Evolutionary conservation across 1,140 invertebrate species (phyloP).

Genomic region (Drosophila erecta): DNA sequence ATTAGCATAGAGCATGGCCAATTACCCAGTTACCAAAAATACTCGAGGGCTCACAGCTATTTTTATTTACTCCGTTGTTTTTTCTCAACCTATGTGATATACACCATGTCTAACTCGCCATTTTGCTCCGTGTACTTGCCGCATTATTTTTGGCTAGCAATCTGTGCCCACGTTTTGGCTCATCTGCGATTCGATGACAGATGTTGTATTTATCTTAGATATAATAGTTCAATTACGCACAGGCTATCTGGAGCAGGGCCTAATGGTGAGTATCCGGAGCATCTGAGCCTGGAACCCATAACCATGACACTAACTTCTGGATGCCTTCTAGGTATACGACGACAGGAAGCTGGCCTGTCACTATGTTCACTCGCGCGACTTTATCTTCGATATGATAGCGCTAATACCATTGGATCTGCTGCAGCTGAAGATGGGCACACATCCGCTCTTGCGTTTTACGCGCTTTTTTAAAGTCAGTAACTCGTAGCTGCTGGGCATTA

Average conservation of each 20-base stretch:
- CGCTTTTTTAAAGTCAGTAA: conserved; percentile 90
- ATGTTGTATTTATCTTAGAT: conserved; percentile 94
- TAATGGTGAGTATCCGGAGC: conserved; percentile 94
- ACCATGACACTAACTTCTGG: neutral
- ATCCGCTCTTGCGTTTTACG: conserved; percentile 93
- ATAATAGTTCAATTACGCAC: conserved; percentile 96
- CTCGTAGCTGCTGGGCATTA: no score
- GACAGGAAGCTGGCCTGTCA: conserved; percentile 94
- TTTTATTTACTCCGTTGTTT: no score
- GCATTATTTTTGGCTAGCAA: conserved; percentile 85
- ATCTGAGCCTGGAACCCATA: no score
- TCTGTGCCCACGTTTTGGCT: conserved; percentile 91
- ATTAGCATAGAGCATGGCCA: no score
- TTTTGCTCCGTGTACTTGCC: conserved; percentile 1
- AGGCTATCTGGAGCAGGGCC: conserved; percentile 97
- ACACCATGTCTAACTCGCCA: no score
- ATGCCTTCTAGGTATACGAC: conserved; percentile 89
- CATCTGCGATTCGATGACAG: conserved; percentile 92
- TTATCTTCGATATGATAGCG: conserved; percentile 93
- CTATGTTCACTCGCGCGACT: conserved; percentile 93
- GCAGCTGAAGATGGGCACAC: conserved; percentile 91
- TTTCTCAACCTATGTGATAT: no score
- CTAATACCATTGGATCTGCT: conserved; percentile 95
- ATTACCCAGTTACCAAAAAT: no score
- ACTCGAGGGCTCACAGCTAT: no score